phyloP scores from a whole-genome alignment of 2,797 vertebrate genomes.

The Neomorphus geoffroyi region DNA sequence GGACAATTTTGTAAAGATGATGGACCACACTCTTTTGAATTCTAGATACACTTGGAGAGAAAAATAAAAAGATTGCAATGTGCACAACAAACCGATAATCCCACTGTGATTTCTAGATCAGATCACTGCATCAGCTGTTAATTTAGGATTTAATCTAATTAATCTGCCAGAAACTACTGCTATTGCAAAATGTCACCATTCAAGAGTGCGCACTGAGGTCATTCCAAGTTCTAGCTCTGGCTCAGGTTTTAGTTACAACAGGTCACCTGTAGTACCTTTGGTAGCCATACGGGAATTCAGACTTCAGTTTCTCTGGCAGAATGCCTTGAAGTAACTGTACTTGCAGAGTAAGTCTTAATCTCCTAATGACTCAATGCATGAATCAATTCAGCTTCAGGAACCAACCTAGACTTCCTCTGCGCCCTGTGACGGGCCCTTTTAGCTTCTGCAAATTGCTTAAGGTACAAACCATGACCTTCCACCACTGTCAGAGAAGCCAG shows the following conservation, averaged over 20 bases:
- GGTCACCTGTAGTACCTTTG: neutral
- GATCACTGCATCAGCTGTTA: neutral
- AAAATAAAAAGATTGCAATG: neutral
- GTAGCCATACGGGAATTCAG: neutral
- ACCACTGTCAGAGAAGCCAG: neutral
- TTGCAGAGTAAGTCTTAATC: neutral
- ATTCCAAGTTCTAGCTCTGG: neutral
- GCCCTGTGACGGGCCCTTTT: neutral
- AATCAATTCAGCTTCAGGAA: neutral
- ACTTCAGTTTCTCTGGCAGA: neutral
- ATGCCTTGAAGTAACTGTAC: neutral
- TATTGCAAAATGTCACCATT: neutral
- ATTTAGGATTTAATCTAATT: neutral
- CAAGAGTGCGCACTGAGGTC: neutral
- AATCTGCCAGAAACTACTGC: neutral
- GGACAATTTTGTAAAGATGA: neutral
- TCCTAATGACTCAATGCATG: neutral
- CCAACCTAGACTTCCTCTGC: neutral
- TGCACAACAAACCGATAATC: neutral
- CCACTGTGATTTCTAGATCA: neutral
- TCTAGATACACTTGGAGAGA: neutral
- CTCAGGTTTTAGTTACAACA: neutral
- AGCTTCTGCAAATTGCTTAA: neutral
- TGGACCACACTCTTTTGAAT: neutral
- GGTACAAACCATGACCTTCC: neutral